These are phyloP conservation scores for Acromyrmex charruanus DNA, from an alignment of 1,140 invertebrate species.

Conservation along the genomic window DNA sequence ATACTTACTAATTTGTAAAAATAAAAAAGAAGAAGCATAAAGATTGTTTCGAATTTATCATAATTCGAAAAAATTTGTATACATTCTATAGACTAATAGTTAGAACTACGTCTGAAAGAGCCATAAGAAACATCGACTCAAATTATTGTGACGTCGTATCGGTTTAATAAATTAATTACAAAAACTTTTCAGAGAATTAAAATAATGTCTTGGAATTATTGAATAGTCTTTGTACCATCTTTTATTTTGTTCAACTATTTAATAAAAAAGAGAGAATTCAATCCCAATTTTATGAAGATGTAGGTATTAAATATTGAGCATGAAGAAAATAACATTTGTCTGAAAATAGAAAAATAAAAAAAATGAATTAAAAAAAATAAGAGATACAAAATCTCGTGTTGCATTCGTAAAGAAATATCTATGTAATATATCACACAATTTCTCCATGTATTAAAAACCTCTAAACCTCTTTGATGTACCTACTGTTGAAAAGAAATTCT, in stretches of 20 bases:
- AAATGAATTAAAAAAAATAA: not conserved
- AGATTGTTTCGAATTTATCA: not conserved
- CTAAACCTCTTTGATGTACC: not conserved
- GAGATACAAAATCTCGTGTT: not conserved
- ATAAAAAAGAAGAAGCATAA: not conserved
- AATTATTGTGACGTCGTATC: slow-evolving; percentile 73
- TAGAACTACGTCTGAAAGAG: slow-evolving; percentile 69
- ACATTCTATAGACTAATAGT: slow-evolving; percentile 18
- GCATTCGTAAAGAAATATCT: not conserved
- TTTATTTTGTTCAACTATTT: not conserved
- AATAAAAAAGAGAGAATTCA: not conserved
- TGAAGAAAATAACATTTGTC: not conserved
- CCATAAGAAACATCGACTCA: slow-evolving; percentile 75
- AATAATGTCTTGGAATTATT: slow-evolving; percentile 1
- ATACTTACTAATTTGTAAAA: not conserved
- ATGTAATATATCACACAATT: not conserved
- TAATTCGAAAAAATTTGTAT: not conserved
- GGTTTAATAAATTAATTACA: slow-evolving; percentile 77
- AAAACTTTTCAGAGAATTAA: slow-evolving; percentile 1
- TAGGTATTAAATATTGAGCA: slow-evolving; percentile 30
- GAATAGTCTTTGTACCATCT: not conserved
- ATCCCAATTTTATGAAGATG: not conserved
- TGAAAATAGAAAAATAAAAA: slow-evolving; percentile 13
- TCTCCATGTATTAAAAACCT: too few species aligned
- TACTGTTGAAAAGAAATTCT: not conserved